Base-by-base conservation (phyloP, 2,797 vertebrate genomes). In the Periparus ater region DNA sequence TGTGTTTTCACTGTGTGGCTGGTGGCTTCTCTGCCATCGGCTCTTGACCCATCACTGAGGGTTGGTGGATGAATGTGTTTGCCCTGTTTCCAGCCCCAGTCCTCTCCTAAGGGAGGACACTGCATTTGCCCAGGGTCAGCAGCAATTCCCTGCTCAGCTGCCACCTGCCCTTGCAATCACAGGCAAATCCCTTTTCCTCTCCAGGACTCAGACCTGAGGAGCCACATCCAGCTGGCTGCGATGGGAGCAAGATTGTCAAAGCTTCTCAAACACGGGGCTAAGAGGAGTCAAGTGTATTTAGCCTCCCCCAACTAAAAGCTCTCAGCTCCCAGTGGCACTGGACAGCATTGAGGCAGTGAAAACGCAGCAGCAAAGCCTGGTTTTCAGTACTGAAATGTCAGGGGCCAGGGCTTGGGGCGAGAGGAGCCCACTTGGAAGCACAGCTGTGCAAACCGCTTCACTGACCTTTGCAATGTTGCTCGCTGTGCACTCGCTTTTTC, bases 351-450 rank as follows among this genome's bases (percentile, higher is more conserved):
- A 85, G 44, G 19, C 29, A 66, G 34, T 14, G 48, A 65, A 75
- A 83, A 74, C 19, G 38, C 40, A 63, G 62, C 3, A 5, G 68
- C 40, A 85, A 74, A 92, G 51, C 27, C 42, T 57, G 32, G 5
- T 60, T 84, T 91, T 34, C 55, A 85, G 65, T 77, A 17, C 62
- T 76, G 91, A 93, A 93, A 76, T 67, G 68, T 70, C 79, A 85
- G 84, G 36, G 67, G 38, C 7, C 10, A 87, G 63, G 61, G 45
- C 44, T 5, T 47, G 16, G 51, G 40, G 48, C 9, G 29, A 48
- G 70, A 75, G 78, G 50, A 51, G 44, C 81, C 30, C 23, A 30
- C 74, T 93, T 44, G 42, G 84, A 53, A 13, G 36, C 60, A 8
- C 55, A 88, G 70, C 79, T 85, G 83, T 65, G 47, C 82, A 91